These are phyloP conservation scores for Rhea pennata DNA, from an alignment of 2,113 vertebrate genomes.

Conservation along the genomic window DNA sequence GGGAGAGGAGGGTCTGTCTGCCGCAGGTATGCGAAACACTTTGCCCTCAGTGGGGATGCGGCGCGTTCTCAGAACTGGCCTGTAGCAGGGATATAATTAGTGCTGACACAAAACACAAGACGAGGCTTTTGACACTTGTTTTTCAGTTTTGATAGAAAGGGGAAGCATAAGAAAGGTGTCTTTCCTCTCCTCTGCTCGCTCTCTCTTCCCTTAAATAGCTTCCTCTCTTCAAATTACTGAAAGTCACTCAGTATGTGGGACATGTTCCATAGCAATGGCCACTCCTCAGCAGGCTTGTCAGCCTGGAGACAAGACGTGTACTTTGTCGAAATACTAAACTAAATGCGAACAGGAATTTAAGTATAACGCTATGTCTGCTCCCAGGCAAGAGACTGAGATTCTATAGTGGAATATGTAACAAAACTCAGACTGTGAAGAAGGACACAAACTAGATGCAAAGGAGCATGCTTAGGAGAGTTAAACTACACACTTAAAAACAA, in stretches of 20 bases:
- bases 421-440: background rate
- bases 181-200: background rate
- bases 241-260: background rate
- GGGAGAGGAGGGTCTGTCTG: background rate
- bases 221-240: slow-evolving; percentile 13
- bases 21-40: background rate
- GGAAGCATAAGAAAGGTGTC: background rate
- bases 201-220: background rate
- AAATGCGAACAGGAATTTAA: slow-evolving; percentile 13
- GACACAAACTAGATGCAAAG: background rate
- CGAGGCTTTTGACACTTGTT: slow-evolving; percentile 2
- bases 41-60: background rate
- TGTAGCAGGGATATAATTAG: background rate
- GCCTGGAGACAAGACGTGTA: background rate
- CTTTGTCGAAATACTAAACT: background rate
- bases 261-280: background rate
- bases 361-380: slow-evolving; percentile 17
- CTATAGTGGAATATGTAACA: background rate
- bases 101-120: background rate
- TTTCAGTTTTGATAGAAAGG: background rate
- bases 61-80: background rate
- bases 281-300: background rate
- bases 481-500: background rate
- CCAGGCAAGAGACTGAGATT: background rate
- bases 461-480: background rate